Conservation (phyloP, 1,140 invertebrate genomes). For the Lucilia sericata region DNA sequence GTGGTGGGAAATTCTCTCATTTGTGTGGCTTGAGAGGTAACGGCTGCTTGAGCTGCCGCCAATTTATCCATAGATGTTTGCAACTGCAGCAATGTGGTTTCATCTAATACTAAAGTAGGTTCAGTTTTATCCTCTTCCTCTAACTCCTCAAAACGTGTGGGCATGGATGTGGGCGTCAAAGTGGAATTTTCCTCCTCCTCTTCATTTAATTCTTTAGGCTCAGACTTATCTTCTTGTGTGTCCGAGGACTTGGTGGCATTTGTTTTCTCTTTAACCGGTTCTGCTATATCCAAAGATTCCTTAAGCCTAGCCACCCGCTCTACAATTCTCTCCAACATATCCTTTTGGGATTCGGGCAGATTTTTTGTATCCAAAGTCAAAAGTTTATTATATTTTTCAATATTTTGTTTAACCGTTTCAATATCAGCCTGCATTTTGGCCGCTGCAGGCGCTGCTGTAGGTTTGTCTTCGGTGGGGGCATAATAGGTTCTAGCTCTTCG, state of each 20-base stretch:
- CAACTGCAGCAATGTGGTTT: slow-evolving; percentile 60
- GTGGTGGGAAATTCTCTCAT: slow-evolving; percentile 59
- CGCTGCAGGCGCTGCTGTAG: slow-evolving; percentile 52
- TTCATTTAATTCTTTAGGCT: neutral
- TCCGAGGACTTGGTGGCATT: neutral
- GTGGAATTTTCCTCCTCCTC: slow-evolving; percentile 10
- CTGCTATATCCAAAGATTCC: slow-evolving; percentile 62
- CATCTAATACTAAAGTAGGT: slow-evolving; percentile 61
- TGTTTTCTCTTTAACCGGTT: slow-evolving; percentile 47
- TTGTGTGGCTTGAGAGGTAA: slow-evolving; percentile 56
- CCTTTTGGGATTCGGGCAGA: slow-evolving; percentile 65
- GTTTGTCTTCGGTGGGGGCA: slow-evolving; percentile 47
- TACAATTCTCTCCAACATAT: slow-evolving; percentile 65
- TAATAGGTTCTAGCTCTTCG: slow-evolving; percentile 63
- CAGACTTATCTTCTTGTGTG: neutral
- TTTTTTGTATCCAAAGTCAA: slow-evolving; percentile 65
- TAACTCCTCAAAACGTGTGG: slow-evolving; percentile 43
- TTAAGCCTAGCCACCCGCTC: slow-evolving; percentile 64
- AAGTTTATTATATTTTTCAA: slow-evolving; percentile 64
- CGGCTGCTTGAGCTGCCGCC: slow-evolving; percentile 58
- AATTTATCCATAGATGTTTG: slow-evolving; percentile 63
- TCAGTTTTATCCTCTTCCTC: slow-evolving; percentile 58
- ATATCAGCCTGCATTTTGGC: slow-evolving; percentile 64
- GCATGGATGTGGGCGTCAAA: neutral
- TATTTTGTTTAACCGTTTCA: slow-evolving; percentile 64